Percentiles rank a stretch among this genome's conserved stretches.
Conservation (phyloP, 2,888 invertebrate genomes). For the Holacanthella duospinosa region DNA sequence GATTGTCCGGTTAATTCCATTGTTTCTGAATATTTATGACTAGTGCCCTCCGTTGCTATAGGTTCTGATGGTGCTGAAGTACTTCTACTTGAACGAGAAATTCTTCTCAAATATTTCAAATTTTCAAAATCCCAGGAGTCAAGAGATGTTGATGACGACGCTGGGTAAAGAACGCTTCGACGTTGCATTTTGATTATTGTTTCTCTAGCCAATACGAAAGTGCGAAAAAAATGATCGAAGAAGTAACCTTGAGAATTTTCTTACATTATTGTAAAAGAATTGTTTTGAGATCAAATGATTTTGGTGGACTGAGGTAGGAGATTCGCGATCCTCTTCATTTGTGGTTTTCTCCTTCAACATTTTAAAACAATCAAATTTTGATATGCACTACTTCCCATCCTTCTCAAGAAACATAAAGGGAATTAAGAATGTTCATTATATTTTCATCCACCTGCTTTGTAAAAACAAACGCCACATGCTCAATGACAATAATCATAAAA, state of each 20-base stretch:
- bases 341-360: conserved; percentile 8
- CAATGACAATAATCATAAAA: too few species aligned
- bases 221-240: too few species aligned
- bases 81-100: conserved; percentile 11
- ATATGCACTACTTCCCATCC: conserved; percentile 4
- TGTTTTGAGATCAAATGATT: background rate
- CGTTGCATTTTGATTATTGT: background rate
- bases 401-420: too few species aligned
- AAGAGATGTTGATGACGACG: conserved; percentile 15
- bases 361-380: conserved; percentile 6
- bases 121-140: conserved; percentile 35
- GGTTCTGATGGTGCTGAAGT: too few species aligned
- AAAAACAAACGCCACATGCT: too few species aligned
- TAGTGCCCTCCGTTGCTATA: too few species aligned
- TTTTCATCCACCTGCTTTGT: too few species aligned
- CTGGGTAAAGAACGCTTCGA: conserved; percentile 7
- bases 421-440: too few species aligned
- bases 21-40: too few species aligned
- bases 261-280: too few species aligned
- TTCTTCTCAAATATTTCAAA: conserved; percentile 26
- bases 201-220: background rate
- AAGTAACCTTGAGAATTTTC: too few species aligned
- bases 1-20: background rate
- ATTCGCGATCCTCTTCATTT: background rate
- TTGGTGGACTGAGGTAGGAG: background rate